A percentile compares a stretch with the other conserved stretches of the same genome.
Conservation (phyloP, 2,113 vertebrate genomes). For the Sialia sialis region DNA sequence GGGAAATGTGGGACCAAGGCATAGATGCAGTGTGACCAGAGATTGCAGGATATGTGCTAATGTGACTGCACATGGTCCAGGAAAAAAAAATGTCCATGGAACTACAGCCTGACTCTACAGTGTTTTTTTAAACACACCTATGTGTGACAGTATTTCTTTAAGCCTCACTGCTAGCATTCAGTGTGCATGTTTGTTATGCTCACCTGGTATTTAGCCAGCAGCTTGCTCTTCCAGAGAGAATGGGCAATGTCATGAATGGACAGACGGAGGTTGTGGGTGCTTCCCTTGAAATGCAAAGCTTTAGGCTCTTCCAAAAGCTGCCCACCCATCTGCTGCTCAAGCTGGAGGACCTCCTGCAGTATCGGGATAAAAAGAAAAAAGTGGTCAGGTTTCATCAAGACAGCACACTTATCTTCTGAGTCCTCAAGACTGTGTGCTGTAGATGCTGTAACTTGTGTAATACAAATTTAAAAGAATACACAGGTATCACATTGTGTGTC, state of each 20-base stretch:
- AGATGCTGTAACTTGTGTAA: not conserved
- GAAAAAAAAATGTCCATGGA: not conserved
- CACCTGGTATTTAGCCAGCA: constrained; percentile 95
- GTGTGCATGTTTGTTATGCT: not conserved
- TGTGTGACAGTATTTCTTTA: not conserved
- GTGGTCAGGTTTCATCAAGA: not conserved
- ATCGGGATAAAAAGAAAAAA: not conserved
- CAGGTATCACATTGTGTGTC: not conserved
- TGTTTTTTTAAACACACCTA: not conserved
- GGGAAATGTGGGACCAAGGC: not conserved
- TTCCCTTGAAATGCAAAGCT: constrained; percentile 92
- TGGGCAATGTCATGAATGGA: constrained; percentile 90
- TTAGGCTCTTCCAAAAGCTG: constrained; percentile 94
- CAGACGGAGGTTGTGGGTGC: constrained; percentile 91
- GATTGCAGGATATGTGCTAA: not conserved
- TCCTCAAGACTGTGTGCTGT: not conserved
- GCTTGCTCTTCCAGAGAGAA: constrained; percentile 92
- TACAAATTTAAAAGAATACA: not conserved
- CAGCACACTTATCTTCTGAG: not conserved
- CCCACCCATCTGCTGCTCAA: constrained; percentile 92
- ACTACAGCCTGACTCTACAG: not conserved
- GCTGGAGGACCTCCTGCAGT: constrained; percentile 88
- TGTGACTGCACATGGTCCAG: not conserved
- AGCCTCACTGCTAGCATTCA: not conserved
- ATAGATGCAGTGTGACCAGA: not conserved